phyloP scores from a whole-genome alignment of 2,797 vertebrate species.

The Alfaro cultratus region DNA sequence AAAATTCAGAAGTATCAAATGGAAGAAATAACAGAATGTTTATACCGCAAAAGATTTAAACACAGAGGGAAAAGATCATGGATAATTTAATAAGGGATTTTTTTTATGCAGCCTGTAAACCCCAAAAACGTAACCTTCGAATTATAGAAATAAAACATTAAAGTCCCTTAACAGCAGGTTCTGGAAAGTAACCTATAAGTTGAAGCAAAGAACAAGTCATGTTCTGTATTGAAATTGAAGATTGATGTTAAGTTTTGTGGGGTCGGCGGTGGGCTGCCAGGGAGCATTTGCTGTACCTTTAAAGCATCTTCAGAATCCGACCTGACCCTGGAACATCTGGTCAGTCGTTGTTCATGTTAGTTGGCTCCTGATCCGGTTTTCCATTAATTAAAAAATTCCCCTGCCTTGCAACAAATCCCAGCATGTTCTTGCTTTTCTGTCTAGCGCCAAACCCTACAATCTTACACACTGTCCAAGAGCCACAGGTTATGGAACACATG shows the following conservation, averaged over 20 bases:
- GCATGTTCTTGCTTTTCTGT: not conserved
- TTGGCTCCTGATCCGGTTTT: not conserved
- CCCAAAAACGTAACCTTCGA: not conserved
- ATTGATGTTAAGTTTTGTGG: not conserved
- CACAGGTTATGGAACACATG: not conserved
- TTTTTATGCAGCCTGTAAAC: not conserved
- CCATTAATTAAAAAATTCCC: constrained; percentile 1
- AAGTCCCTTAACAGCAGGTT: not conserved
- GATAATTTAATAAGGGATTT: not conserved
- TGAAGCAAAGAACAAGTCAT: not conserved
- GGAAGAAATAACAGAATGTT: not conserved
- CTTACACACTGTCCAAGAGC: not conserved
- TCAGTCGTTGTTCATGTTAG: not conserved
- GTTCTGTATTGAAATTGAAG: not conserved
- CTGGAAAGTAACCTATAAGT: not conserved
- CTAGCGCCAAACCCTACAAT: not conserved
- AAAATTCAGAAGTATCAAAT: constrained; percentile 9
- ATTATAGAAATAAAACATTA: not conserved
- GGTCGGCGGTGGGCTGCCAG: not conserved
- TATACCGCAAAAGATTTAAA: not conserved
- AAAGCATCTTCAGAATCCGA: constrained; percentile 1
- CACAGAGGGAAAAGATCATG: not conserved
- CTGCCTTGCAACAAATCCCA: not conserved
- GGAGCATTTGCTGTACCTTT: not conserved
- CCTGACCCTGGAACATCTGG: constrained; percentile 5